Base-by-base conservation (phyloP, 2,888 invertebrate species). In the Globia sparganii region DNA sequence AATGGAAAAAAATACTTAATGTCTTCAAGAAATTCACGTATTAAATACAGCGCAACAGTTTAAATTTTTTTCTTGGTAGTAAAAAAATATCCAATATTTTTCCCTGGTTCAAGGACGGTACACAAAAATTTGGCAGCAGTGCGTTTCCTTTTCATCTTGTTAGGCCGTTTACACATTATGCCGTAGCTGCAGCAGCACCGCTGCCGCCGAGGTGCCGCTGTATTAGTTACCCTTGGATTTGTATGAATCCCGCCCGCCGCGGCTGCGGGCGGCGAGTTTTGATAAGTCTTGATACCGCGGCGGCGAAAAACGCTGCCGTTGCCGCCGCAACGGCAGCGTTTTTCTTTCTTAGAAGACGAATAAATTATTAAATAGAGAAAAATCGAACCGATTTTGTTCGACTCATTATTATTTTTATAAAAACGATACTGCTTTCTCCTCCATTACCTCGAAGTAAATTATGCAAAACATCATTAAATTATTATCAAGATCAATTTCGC, bases 401-500 rank as follows among this genome's bases (percentile, higher is more conserved):
- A 58, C 13, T 56, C 13, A 21, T 80, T n/a, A 28, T 56, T 56
- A 11, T 67, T 46, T 61, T 46, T 53, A 65, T 53, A 28, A 78
- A 61, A 72, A 61, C 25, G 11, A 37, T 58, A n/a, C 46, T 34
- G 67, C 72, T 80, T 80, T 84, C 79, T 69, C 64, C 61, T 64
- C 61, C 31, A 78, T 76, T 70, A 77, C 64, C 1, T 68, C 72
- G 69, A 31, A 70, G 68, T 34, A 78, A 81, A 80, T 80, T 77
- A 84, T 84, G 81, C 77, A 70, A 70, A 85, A 68, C 56, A 74
- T 83, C 64, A 80, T 81, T 73, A 78, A 64, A 75, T 71, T 69
- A 84, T 77, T 80, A 89, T 87, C 81, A 81, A 86, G 84, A 90
- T 83, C 80, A 84, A 86, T 86, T 84, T 88, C 87, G 83, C 86